Evolutionary conservation across 2,888 invertebrate genomes (phyloP).

Genomic region (Cephus pulcher): DNA sequence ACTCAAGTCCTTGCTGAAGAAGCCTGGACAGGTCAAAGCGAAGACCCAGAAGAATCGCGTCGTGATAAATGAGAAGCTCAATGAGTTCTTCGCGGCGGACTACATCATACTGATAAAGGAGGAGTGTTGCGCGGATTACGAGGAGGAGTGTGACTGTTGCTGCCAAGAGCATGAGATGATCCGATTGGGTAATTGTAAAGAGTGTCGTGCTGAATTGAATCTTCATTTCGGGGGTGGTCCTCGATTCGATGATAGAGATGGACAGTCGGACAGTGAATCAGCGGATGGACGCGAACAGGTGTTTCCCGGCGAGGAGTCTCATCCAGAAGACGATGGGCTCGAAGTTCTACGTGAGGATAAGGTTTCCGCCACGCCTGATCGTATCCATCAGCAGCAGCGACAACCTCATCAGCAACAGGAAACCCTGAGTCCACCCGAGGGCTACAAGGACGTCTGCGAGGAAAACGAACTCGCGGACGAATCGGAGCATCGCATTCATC

Average conservation of each 20-base stretch:
- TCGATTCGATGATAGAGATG: conserved; percentile 48
- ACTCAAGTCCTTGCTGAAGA: conserved; percentile 81
- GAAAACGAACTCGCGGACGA: conserved; percentile 71
- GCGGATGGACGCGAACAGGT: conserved; percentile 59
- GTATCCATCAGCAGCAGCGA: conserved; percentile 32
- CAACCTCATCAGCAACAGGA: conserved; percentile 69
- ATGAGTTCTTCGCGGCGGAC: conserved; percentile 92
- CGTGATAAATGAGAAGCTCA: conserved; percentile 88
- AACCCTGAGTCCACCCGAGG: conserved; percentile 90
- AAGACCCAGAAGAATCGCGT: conserved; percentile 80
- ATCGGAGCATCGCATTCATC: conserved; percentile 70
- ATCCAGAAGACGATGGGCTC: conserved; percentile 34
- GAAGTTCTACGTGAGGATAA: conserved; percentile 34
- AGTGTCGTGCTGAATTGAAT: conserved; percentile 61
- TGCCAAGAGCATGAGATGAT: conserved; percentile 80
- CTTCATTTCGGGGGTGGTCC: conserved; percentile 61
- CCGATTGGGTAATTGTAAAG: conserved; percentile 72
- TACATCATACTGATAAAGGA: conserved; percentile 91
- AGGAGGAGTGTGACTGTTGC: conserved; percentile 75
- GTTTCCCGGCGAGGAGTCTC: conserved; percentile 40
- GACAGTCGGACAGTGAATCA: conserved; percentile 62
- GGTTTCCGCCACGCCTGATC: conserved; percentile 17
- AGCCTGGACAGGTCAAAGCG: conserved; percentile 75
- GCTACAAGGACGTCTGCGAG: conserved; percentile 87
- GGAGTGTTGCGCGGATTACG: conserved; percentile 87